phyloP scores from a whole-genome alignment of 2,113 vertebrate genomes.

The Plotosus lineatus region DNA sequence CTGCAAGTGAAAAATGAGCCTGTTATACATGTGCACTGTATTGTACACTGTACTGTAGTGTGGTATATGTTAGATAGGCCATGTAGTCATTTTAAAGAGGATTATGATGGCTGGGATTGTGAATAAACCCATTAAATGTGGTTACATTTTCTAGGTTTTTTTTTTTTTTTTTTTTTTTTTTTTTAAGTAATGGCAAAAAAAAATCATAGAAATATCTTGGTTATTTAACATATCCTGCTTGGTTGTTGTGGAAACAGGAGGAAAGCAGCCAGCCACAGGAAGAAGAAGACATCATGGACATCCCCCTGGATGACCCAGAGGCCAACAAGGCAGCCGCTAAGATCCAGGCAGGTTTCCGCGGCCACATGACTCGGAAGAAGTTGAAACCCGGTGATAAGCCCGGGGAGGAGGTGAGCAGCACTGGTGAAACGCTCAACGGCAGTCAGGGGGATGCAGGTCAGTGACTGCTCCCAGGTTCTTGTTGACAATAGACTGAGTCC shows the following conservation, averaged over 20 bases:
- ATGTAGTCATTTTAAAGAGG: neutral
- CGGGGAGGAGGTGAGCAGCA: conserved; percentile 85
- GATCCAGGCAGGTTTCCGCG: conserved; percentile 97
- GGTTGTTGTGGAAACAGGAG: conserved; percentile 70
- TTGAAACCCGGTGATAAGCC: conserved; percentile 91
- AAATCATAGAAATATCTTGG: conserved; percentile 7
- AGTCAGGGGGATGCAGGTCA: conserved; percentile 67
- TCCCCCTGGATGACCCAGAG: conserved; percentile 92
- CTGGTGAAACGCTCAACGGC: conserved; percentile 71
- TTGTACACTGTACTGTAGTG: neutral
- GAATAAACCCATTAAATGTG: neutral
- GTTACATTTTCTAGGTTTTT: neutral
- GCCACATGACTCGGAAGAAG: conserved; percentile 99
- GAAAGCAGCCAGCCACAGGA: conserved; percentile 86
- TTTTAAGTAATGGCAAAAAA: neutral
- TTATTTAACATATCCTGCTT: neutral
- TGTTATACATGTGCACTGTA: neutral
- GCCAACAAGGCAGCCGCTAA: conserved; percentile 96
- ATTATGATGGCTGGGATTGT: neutral
- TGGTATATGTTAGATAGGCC: too few relatives aligned
- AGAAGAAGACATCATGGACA: conserved; percentile 96
- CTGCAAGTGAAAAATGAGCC: neutral
- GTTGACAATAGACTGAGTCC: conserved; percentile 38
- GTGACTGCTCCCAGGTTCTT: conserved; percentile 57
- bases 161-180: too few relatives aligned